Conservation (phyloP, 2,797 vertebrate species). For the Chromobotia macracanthus region DNA sequence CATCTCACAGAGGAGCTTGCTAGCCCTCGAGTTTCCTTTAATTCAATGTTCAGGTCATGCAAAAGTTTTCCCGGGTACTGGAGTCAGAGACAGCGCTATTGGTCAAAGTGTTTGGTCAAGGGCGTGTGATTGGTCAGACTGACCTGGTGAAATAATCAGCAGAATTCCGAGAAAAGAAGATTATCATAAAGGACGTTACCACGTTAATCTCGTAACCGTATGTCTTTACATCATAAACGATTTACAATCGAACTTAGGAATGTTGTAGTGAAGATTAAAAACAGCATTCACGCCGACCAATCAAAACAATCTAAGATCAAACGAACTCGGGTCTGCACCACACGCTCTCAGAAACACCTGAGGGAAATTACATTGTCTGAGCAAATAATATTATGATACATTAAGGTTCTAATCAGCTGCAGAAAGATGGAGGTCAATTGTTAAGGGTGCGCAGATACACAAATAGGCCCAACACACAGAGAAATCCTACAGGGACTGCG, state of each 20-base stretch:
- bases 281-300: not conserved
- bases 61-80: not conserved
- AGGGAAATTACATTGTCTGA: constrained; percentile 40
- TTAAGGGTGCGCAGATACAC: constrained; percentile 25
- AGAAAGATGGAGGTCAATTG: constrained; percentile 40
- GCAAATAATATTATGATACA: constrained; percentile 43
- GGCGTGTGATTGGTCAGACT: not conserved
- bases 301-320: not conserved
- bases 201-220: too few relatives aligned
- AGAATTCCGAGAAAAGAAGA: too few relatives aligned
- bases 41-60: not conserved
- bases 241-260: not conserved
- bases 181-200: too few relatives aligned
- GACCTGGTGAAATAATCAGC: too few relatives aligned
- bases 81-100: not conserved
- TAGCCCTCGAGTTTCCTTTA: not conserved
- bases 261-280: not conserved
- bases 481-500: constrained; percentile 26
- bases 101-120: not conserved
- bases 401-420: constrained; percentile 44
- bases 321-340: not conserved
- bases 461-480: constrained; percentile 8
- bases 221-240: too few relatives aligned
- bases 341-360: constrained; percentile 4
- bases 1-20: constrained; percentile 20